Base-by-base conservation (phyloP, 2,797 vertebrate species). In the Columba guinea region DNA sequence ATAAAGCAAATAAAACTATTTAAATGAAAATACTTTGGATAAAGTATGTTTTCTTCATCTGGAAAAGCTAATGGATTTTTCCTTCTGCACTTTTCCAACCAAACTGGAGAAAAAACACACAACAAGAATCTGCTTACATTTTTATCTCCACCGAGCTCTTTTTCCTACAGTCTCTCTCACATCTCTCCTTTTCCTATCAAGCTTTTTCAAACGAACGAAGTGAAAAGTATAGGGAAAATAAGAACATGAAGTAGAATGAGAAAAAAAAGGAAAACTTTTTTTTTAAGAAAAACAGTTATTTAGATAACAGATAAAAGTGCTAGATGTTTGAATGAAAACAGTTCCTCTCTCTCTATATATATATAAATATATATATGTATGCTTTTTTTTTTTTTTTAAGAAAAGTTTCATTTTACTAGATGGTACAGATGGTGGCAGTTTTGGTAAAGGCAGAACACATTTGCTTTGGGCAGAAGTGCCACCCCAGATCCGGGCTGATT, bases 401-500 rank as follows among this genome's bases (percentile, higher is more conserved):
- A 39, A 8, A 59, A 73, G 13, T 6, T 78, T 28, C 8, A 21
- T 55, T 80, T 51, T 52, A 79, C 5, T n/a, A 37, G 10, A 75
- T 11, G 0, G 12, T 2, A 37, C 30, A 37, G 11, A 75, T 11
- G 0, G 12, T 2, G 35, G 23, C 1, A 3, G 20, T n/a, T 79
- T 62, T 15, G 22, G 21, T 32, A 46, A 59, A 78, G 27, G 23
- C 23, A 8, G 52, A 74, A 91, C 6, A 5, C 6, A 3, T 35
- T 11, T 70, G 22, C 22, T 77, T 63, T 30, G 56, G 58, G 46
- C 35, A 89, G 20, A 73, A 51, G 9, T 9, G 3, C 24, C 34
- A 44, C 13, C 49, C 39, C 84, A 59, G 30, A 63, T 2, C 15
- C 13, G 10, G 39, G 24, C 0, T n/a, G n/a, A n/a, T 21, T 37